phyloP scores from a whole-genome alignment of 2,113 vertebrate species.

The Callopanchax toddi region DNA sequence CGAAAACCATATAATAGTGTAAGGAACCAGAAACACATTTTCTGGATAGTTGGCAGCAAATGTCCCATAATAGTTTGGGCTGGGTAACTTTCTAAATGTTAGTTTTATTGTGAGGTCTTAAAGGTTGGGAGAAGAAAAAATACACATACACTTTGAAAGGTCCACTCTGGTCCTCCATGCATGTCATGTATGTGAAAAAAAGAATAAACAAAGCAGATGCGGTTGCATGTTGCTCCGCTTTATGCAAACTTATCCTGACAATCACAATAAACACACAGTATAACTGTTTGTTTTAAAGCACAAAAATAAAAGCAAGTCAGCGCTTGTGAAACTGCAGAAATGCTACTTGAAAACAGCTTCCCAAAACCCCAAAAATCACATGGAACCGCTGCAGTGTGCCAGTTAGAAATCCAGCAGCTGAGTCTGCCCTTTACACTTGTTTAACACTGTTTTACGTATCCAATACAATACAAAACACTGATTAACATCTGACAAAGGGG shows the following conservation, averaged over 20 bases:
- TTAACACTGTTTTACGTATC: slow-evolving; percentile 66
- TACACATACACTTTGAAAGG: slow-evolving; percentile 41
- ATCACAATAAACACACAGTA: slow-evolving; percentile 61
- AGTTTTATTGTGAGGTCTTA: slow-evolving; percentile 64
- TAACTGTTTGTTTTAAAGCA: slow-evolving; percentile 34
- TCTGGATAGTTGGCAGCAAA: slow-evolving; percentile 81
- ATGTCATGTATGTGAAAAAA: slow-evolving; percentile 32
- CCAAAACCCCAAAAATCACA: slow-evolving; percentile 34
- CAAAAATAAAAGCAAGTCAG: slow-evolving; percentile 59
- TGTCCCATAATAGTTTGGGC: slow-evolving; percentile 74
- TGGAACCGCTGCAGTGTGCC: slow-evolving; percentile 31
- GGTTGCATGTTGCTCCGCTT: slow-evolving; percentile 40
- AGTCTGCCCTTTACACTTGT: slow-evolving; percentile 69
- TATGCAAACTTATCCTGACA: slow-evolving; percentile 55
- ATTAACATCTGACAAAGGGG: slow-evolving; percentile 76
- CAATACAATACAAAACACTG: slow-evolving; percentile 67
- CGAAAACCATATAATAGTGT: slow-evolving; percentile 75
- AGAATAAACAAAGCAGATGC: slow-evolving; percentile 34
- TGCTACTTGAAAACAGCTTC: slow-evolving; percentile 19
- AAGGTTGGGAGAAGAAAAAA: slow-evolving; percentile 16
- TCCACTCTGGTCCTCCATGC: slow-evolving; percentile 21
- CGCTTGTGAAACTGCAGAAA: slow-evolving; percentile 27
- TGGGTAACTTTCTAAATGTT: slow-evolving; percentile 73
- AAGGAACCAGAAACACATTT: slow-evolving; percentile 80
- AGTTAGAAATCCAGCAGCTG: slow-evolving; percentile 42